phyloP scores from a whole-genome alignment of 1,140 invertebrate species.

The Holotrichia oblita region DNA sequence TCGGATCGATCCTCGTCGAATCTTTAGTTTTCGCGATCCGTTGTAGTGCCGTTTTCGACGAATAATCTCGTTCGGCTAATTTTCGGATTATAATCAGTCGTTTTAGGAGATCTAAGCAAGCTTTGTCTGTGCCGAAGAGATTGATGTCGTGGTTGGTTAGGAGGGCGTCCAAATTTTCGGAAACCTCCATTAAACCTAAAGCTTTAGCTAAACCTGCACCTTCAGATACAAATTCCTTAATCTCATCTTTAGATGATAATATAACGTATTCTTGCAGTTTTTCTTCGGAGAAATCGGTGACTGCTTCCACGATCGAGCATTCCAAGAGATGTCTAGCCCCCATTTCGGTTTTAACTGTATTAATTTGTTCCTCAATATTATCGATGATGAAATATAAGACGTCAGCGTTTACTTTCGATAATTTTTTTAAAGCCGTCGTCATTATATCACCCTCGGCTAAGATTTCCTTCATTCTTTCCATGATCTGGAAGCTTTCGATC shows the following conservation, averaged over 20 bases:
- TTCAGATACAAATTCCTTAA: conserved; percentile 66
- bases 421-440: conserved; percentile 54
- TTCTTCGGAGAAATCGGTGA: conserved; percentile 47
- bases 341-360: conserved; percentile 53
- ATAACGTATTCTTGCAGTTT: conserved; percentile 51
- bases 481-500: conserved; percentile 41
- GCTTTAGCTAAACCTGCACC: conserved; percentile 76
- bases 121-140: conserved; percentile 70
- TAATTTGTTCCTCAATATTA: conserved; percentile 48
- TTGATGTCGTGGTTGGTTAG: conserved; percentile 70
- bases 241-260: conserved; percentile 63
- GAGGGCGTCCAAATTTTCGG: conserved; percentile 53
- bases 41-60: conserved; percentile 67
- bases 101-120: conserved; percentile 74
- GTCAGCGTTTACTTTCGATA: conserved; percentile 57
- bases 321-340: conserved; percentile 53
- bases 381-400: conserved; percentile 54
- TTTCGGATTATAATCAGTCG: conserved; percentile 77
- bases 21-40: conserved; percentile 73
- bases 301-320: conserved; percentile 52
- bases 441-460: conserved; percentile 46
- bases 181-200: conserved; percentile 62
- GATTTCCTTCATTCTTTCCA: conserved; percentile 44
- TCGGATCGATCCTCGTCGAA: conserved; percentile 71
- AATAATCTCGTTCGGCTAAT: conserved; percentile 73